These are phyloP conservation scores for Micromys minutus DNA, from an alignment of 2,113 vertebrate species.

Conservation along the genomic window DNA sequence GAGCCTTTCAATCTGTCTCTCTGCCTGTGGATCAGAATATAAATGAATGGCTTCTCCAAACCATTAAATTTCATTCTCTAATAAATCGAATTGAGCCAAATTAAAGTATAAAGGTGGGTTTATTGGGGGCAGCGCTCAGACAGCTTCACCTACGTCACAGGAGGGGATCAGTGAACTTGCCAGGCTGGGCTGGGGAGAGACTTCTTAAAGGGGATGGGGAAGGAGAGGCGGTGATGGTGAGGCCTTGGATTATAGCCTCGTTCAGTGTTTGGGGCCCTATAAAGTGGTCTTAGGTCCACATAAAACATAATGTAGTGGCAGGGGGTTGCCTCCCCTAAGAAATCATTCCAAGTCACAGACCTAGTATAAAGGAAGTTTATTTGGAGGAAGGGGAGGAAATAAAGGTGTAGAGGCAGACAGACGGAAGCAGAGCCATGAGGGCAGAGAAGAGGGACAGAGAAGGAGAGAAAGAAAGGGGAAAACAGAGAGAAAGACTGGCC, in stretches of 20 bases:
- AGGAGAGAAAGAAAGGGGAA: too few species aligned
- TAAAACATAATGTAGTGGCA: too few species aligned
- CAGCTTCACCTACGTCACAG: not conserved
- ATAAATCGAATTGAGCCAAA: not conserved
- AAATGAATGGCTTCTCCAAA: not conserved
- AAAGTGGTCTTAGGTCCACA: not conserved
- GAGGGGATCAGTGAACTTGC: not conserved
- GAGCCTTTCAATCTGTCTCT: too few species aligned
- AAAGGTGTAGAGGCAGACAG: too few species aligned
- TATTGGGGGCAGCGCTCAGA: not conserved
- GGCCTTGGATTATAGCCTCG: not conserved
- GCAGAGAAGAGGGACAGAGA: too few species aligned
- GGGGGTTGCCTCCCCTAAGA: too few species aligned
- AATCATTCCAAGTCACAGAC: too few species aligned
- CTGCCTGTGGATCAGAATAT: too few species aligned
- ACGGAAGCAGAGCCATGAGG: too few species aligned
- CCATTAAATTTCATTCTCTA: not conserved
- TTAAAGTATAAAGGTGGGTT: not conserved
- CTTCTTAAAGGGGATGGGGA: not conserved
- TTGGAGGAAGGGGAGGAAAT: too few species aligned
- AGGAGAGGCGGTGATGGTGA: not conserved
- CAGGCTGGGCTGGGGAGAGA: not conserved
- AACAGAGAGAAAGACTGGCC: too few species aligned
- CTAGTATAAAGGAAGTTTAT: too few species aligned
- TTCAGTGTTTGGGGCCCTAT: not conserved